Evolutionary conservation across 2,888 invertebrate species (phyloP).

Genomic region (Micoletzkya japonica): DNA sequence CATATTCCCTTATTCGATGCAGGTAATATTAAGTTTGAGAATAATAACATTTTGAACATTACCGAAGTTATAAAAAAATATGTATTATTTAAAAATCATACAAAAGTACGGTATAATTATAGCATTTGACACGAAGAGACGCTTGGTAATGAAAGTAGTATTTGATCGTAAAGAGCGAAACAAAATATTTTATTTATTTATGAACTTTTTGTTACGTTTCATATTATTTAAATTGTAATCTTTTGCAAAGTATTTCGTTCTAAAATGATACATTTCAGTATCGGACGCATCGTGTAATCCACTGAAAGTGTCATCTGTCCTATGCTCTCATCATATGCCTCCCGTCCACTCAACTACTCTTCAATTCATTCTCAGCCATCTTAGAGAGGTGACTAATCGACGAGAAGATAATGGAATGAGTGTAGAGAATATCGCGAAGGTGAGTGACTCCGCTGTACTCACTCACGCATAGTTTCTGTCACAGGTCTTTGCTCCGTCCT

Average conservation of each 20-base stretch:
- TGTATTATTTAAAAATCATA: not conserved
- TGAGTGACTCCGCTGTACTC: not conserved
- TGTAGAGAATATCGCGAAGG: constrained; percentile 7
- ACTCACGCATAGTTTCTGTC: not conserved
- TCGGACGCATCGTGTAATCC: not conserved
- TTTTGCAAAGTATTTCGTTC: too few species aligned
- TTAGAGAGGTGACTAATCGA: constrained; percentile 5
- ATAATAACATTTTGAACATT: not conserved
- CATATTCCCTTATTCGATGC: constrained; percentile 24
- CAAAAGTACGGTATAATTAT: not conserved
- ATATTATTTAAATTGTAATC: too few species aligned
- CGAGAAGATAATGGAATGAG: constrained; percentile 22
- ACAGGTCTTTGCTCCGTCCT: constrained; percentile 12
- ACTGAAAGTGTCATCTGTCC: constrained; percentile 12
- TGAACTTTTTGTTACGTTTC: not conserved
- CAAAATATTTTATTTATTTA: not conserved
- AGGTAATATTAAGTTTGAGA: not conserved
- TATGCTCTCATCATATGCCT: constrained; percentile 17
- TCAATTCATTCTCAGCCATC: not conserved
- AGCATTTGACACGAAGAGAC: too few species aligned
- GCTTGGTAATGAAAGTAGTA: too few species aligned
- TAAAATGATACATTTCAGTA: too few species aligned
- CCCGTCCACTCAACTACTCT: constrained; percentile 11
- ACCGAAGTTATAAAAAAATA: not conserved
- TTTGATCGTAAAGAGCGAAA: too few species aligned